Evolutionary conservation across 2,797 vertebrate genomes (phyloP), one percentile per base, ranked within the genome.

Genomic region (Orientallactaga sibirica): DNA sequence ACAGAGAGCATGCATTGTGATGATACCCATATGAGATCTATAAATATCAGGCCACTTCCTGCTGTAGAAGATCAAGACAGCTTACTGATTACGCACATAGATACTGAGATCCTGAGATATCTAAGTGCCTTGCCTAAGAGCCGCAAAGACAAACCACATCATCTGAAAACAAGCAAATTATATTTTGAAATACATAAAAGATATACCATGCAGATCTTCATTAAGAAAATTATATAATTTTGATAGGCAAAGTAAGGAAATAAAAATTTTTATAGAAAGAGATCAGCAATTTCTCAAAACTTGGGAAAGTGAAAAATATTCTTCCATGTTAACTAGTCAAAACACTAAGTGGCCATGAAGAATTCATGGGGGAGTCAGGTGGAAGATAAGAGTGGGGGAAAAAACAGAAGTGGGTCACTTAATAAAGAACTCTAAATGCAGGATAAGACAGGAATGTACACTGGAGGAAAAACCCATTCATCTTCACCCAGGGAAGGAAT

Each of bases 401-500:
- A 37, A 41, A 85, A 24, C 4, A 71, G 66, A 14, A 14, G n/a
- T 27, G 16, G 19, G 18, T 68, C 70, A 82, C 76, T 88, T 96
- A 88, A 85, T 15, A 81, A 86, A 83, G 11, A 85, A 12, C 27
- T 41, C 88, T 83, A 88, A 74, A 81, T 81, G 27, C 55, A 29
- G 37, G 20, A 90, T 48, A 66, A 93, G 41, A 33, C 25, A 83
- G 67, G 55, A 90, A 85, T 68, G 33, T 48, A 33, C 61, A 88
- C 2, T 84, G 66, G 85, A 92, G 12, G 85, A 61, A 24, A 66
- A 90, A 90, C 76, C 16, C 27, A 71, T 29, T 68, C 58, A 87
- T 55, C 41, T 81, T 73, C 67, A 20, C 25, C 90, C 85, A 93
- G 79, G 91, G 71, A 93, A 74, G 88, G 55, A 58, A 61, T 55